Conservation (phyloP, 2,797 vertebrate genomes). For the Microcaecilia unicolor region DNA sequence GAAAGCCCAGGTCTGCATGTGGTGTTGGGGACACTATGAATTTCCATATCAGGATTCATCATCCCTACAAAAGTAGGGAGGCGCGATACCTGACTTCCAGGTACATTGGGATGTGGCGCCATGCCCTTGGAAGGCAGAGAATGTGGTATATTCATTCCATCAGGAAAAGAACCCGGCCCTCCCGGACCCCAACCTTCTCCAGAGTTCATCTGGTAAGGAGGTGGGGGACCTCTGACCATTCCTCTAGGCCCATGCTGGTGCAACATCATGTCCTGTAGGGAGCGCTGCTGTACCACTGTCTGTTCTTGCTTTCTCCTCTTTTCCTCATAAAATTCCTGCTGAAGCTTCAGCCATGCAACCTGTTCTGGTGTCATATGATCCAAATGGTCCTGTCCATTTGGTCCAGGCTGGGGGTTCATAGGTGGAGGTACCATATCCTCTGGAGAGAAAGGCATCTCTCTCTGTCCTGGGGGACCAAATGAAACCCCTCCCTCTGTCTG, state of each 20-base stretch:
- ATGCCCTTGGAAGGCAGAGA: conserved; percentile 83
- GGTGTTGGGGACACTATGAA: conserved; percentile 65
- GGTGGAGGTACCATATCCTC: conserved; percentile 88
- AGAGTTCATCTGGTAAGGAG: conserved; percentile 92
- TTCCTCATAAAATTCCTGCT: conserved; percentile 97
- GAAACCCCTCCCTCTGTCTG: conserved; percentile 84
- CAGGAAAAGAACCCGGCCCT: conserved; percentile 81
- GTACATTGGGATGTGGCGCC: conserved; percentile 71
- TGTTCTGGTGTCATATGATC: conserved; percentile 98
- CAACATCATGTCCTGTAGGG: conserved; percentile 94
- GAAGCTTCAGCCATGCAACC: conserved; percentile 93
- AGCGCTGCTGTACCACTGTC: conserved; percentile 81
- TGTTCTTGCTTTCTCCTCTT: conserved; percentile 95
- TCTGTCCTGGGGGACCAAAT: conserved; percentile 83
- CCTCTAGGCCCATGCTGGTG: conserved; percentile 87
- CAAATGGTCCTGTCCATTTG: conserved; percentile 75
- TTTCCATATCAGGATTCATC: conserved; percentile 94
- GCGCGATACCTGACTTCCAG: conserved; percentile 74
- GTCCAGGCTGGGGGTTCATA: conserved; percentile 69
- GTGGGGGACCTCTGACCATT: conserved; percentile 86
- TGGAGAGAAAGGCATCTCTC: conserved; percentile 90
- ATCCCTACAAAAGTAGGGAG: conserved; percentile 91
- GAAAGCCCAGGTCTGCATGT: conserved; percentile 72
- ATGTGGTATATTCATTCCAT: conserved; percentile 72
- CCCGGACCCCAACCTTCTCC: conserved; percentile 86